Evolutionary conservation across 1,140 invertebrate species (phyloP).

Genomic region (honey bee (Apis mellifera)): DNA sequence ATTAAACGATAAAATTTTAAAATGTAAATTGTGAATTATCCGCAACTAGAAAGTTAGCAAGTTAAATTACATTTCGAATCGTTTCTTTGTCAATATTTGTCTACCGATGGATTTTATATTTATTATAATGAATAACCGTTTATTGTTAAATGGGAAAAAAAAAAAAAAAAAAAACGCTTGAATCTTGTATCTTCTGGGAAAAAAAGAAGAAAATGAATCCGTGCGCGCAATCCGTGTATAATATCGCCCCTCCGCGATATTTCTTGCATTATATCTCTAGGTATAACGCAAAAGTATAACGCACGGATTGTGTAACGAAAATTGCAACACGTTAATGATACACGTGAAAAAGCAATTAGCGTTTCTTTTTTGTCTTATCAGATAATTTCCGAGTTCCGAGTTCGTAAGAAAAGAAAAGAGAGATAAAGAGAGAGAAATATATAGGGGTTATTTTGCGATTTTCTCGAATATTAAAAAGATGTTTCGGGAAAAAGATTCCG

Average conservation of each 20-base stretch:
- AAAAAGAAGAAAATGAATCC: neutral
- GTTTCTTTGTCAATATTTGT: too few relatives aligned
- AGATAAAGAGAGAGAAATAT: neutral
- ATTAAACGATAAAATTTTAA: too few relatives aligned
- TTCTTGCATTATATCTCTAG: neutral
- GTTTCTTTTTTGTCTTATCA: conserved; percentile 20
- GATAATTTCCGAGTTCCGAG: neutral
- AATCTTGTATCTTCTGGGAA: too few relatives aligned
- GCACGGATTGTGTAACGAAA: conserved; percentile 1
- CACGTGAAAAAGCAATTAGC: conserved; percentile 38
- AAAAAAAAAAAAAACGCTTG: too few relatives aligned
- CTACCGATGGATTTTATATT: too few relatives aligned
- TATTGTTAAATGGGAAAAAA: too few relatives aligned
- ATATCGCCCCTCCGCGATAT: neutral
- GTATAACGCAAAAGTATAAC: neutral
- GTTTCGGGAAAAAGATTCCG: neutral
- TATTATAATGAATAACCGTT: too few relatives aligned
- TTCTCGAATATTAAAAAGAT: conserved; percentile 1
- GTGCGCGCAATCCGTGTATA: neutral
- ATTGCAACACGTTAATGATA: conserved; percentile 37
- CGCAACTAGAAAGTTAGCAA: too few relatives aligned
- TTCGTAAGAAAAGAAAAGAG: neutral
- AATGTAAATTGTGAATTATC: too few relatives aligned
- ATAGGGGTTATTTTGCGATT: conserved; percentile 7
- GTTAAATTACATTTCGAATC: too few relatives aligned